phyloP scores from a whole-genome alignment of 2,797 vertebrate genomes.

The Scolopax bukidnonensis region DNA sequence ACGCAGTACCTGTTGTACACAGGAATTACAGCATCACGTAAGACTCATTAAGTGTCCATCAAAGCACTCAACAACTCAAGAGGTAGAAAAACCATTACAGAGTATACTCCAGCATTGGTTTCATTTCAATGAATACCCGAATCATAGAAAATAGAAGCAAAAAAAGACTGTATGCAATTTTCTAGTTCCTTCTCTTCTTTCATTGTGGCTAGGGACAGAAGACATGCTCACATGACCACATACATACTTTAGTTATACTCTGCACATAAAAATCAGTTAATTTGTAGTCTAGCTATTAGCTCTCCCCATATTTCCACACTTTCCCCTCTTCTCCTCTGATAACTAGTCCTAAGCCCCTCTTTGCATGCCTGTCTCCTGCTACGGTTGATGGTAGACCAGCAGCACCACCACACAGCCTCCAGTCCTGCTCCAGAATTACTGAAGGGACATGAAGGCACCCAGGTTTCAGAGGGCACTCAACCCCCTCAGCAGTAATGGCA shows the following conservation, averaged over 20 bases:
- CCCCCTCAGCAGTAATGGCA: accelerated
- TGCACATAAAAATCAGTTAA: background rate
- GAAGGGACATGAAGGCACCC: background rate
- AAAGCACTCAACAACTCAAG: background rate
- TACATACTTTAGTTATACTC: background rate
- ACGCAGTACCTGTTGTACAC: background rate
- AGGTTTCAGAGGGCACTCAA: background rate
- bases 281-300: background rate
- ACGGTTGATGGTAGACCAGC: background rate
- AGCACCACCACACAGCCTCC: background rate
- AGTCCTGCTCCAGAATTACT: background rate
- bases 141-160: background rate
- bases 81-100: background rate
- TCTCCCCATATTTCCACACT: background rate
- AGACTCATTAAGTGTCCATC: background rate
- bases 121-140: background rate
- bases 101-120: background rate
- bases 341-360: background rate
- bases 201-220: background rate
- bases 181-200: background rate
- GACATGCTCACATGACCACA: background rate
- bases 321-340: background rate
- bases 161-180: background rate
- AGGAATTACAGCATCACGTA: background rate
- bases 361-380: background rate